Percentiles rank a stretch among this genome's conserved stretches.
phyloP scores from a whole-genome alignment of 2,888 invertebrate species.

The Orchesella flavescens region DNA sequence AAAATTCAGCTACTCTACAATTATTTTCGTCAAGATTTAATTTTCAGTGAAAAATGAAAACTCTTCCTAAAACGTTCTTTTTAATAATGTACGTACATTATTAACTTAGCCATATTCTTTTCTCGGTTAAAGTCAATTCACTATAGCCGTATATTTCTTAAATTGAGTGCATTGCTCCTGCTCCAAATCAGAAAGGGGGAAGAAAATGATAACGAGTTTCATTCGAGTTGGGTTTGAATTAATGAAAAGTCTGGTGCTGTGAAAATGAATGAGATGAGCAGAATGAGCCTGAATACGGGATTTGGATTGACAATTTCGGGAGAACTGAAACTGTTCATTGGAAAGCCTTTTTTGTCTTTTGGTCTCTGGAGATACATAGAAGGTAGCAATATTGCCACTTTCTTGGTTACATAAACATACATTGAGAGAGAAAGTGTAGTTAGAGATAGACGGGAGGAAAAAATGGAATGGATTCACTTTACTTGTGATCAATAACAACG shows the following conservation, averaged over 20 bases:
- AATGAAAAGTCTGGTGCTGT: slow-evolving; percentile 34
- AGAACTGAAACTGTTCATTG: slow-evolving; percentile 36
- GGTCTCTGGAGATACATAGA: slow-evolving; percentile 58
- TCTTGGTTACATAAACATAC: slow-evolving; percentile 54
- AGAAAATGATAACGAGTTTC: slow-evolving; percentile 38
- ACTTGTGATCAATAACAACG: not conserved
- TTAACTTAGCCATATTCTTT: slow-evolving; percentile 11
- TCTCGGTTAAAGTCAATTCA: slow-evolving; percentile 20
- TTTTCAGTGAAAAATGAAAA: slow-evolving; percentile 2
- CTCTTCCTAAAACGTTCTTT: not conserved
- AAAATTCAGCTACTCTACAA: too few relatives aligned
- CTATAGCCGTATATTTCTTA: not conserved
- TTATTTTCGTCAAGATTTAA: slow-evolving; percentile 25
- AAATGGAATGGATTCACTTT: slow-evolving; percentile 16
- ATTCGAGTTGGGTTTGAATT: slow-evolving; percentile 24
- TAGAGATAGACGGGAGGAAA: not conserved
- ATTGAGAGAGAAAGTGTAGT: slow-evolving; percentile 1
- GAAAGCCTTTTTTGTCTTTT: slow-evolving; percentile 25
- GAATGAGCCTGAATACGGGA: not conserved
- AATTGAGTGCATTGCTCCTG: not conserved
- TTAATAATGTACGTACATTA: not conserved
- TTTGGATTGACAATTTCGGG: slow-evolving; percentile 41
- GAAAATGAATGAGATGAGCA: slow-evolving; percentile 2
- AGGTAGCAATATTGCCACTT: slow-evolving; percentile 63
- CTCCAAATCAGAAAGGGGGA: slow-evolving; percentile 15